Evolutionary conservation across 1,140 invertebrate species (phyloP), one percentile per base, ranked within the genome.

Genomic region (Euborellia annulipes): DNA sequence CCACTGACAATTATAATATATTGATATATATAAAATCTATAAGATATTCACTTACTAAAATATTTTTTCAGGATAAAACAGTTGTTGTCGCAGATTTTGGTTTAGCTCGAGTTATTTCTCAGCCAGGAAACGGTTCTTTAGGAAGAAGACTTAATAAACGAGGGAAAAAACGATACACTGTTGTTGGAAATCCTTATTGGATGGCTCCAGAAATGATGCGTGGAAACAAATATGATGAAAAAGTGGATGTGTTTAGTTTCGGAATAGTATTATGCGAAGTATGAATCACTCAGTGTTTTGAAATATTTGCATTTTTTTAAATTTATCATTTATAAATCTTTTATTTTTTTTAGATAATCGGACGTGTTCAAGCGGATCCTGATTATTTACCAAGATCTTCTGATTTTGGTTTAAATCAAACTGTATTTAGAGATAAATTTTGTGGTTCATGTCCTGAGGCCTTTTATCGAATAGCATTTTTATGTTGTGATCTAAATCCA

Each of bases 191-290:
- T 68, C 91, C 90, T 4, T 95, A 93, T 61, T 96, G 89, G 90
- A 97, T 96, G 90, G 91, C 92, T 0, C 93, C 93, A 3, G 93
- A 97, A 65, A 94, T 94, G 82, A 89, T 97, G 78, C 88, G 86
- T 61, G 91, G 89, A 19, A 82, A 90, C 51, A 86, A 87, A 54
- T 97, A 97, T 61, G 87, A 96, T 62, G 90, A 96, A 62, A 91
- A 94, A 67, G 90, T 95, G 13, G 93, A 97, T 62, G 80, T 97
- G 45, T 97, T 96, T 63, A 95, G 91, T 21, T 95, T 91, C 67
- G 92, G 93, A 3, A 94, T 97, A 39, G 84, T 97, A 46, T 66
- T 95, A 3, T 95, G 91, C 62, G 93, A 97, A 73, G 84, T 91
- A 58, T 70, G 58, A 38, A 39, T 34, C 49, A 34, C 2, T 2